These are phyloP conservation scores for Takifugu ocellatus DNA, from an alignment of 2,797 vertebrate genomes.

Conservation along the genomic window DNA sequence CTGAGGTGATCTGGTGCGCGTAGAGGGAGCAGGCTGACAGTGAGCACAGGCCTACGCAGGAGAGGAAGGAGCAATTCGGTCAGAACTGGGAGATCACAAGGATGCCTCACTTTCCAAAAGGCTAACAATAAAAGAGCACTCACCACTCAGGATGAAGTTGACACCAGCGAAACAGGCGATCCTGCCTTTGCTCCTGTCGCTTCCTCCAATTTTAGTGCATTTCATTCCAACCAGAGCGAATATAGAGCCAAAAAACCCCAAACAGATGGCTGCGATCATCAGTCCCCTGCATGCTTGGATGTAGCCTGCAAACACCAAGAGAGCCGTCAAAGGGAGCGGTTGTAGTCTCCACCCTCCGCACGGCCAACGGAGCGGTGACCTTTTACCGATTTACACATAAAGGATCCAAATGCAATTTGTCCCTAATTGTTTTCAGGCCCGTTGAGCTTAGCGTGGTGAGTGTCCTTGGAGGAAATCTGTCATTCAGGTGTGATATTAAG, in stretches of 20 bases:
- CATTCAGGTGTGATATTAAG: slow-evolving; percentile 67
- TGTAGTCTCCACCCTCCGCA: not conserved
- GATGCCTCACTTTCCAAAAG: not conserved
- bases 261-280: slow-evolving; percentile 89
- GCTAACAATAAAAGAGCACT: slow-evolving; percentile 27
- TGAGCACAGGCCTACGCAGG: slow-evolving; percentile 83
- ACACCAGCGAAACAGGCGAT: slow-evolving; percentile 86
- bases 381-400: slow-evolving; percentile 36
- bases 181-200: slow-evolving; percentile 85
- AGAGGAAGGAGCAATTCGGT: not conserved
- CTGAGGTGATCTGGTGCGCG: slow-evolving; percentile 90
- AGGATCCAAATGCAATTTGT: slow-evolving; percentile 46
- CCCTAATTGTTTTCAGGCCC: slow-evolving; percentile 31
- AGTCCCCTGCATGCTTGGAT: slow-evolving; percentile 93
- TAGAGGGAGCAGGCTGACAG: slow-evolving; percentile 92
- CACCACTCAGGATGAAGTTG: slow-evolving; percentile 90
- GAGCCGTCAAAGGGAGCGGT: not conserved
- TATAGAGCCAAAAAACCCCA: slow-evolving; percentile 88
- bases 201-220: slow-evolving; percentile 93
- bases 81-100: not conserved
- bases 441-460: not conserved
- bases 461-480: slow-evolving; percentile 19
- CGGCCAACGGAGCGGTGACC: slow-evolving; percentile 38
- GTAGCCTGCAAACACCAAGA: slow-evolving; percentile 79
- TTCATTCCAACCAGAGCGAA: slow-evolving; percentile 93